Evolutionary conservation across 2,797 vertebrate genomes (phyloP).

Genomic region (Pristis pectinata): DNA sequence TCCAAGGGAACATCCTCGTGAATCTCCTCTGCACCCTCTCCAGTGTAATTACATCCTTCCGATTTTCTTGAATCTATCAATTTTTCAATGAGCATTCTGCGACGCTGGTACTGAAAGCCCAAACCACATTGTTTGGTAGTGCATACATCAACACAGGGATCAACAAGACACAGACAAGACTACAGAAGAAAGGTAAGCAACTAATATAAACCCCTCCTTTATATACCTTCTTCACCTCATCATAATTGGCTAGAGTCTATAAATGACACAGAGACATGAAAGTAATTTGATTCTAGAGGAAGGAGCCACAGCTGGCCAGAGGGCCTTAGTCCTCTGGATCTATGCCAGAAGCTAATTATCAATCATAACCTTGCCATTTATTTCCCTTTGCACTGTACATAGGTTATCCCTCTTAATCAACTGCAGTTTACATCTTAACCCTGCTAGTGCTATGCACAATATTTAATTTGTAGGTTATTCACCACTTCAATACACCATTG

Average conservation of each 20-base stretch:
- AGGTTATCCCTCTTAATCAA: constrained; percentile 29
- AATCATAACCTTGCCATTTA: not conserved
- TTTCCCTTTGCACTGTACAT: not conserved
- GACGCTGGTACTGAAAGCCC: not conserved
- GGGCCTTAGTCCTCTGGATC: not conserved
- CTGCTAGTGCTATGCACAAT: not conserved
- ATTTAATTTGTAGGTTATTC: constrained; percentile 2
- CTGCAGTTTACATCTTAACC: not conserved
- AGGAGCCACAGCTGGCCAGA: not conserved
- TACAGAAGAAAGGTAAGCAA: not conserved
- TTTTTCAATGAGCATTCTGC: not conserved
- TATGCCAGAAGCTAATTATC: not conserved
- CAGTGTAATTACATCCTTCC: no score
- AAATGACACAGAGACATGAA: not conserved
- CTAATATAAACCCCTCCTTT: no score
- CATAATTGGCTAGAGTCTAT: no score
- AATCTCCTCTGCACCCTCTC: no score
- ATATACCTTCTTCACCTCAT: no score
- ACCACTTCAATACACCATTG: no score
- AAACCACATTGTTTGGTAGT: not conserved
- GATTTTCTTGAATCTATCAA: not conserved
- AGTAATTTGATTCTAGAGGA: not conserved
- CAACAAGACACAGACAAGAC: not conserved
- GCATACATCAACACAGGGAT: not conserved
- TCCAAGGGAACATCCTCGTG: no score